phyloP scores from a whole-genome alignment of 1,140 invertebrate genomes.

The Drosophila kepulauana region DNA sequence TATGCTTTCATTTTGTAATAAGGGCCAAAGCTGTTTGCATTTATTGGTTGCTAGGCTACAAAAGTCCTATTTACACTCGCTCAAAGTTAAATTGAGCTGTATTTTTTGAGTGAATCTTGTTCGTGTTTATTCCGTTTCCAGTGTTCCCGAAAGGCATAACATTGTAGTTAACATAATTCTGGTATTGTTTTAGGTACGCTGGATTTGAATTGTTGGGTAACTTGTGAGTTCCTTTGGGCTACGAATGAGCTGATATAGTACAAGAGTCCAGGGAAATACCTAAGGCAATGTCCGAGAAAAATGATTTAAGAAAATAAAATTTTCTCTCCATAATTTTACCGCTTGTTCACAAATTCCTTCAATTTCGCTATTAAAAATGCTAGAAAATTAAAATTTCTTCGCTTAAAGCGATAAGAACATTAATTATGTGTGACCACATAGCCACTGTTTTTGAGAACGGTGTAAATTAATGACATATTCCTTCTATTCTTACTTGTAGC shows the following conservation, averaged over 20 bases:
- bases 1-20: conserved; percentile 1
- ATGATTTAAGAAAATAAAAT: neutral
- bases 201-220: conserved; percentile 58
- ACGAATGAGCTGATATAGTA: neutral
- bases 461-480: conserved; percentile 40
- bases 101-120: neutral
- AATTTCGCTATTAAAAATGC: neutral
- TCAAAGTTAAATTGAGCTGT: conserved; percentile 41
- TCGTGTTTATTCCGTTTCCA: conserved; percentile 28
- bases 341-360: too few species aligned
- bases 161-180: conserved; percentile 23
- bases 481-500: conserved; percentile 36
- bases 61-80: conserved; percentile 35
- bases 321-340: too few species aligned
- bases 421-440: neutral
- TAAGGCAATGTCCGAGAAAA: neutral
- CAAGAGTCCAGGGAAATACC: neutral
- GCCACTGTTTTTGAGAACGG: neutral
- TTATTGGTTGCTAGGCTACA: conserved; percentile 52
- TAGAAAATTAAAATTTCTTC: neutral
- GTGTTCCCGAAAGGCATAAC: conserved; percentile 32
- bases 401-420: too few species aligned
- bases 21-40: conserved; percentile 12
- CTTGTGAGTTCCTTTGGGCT: conserved; percentile 22
- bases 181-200: conserved; percentile 24